Evolutionary conservation across 2,113 vertebrate genomes (phyloP).

Genomic region (Nycticryphes semicollaris): DNA sequence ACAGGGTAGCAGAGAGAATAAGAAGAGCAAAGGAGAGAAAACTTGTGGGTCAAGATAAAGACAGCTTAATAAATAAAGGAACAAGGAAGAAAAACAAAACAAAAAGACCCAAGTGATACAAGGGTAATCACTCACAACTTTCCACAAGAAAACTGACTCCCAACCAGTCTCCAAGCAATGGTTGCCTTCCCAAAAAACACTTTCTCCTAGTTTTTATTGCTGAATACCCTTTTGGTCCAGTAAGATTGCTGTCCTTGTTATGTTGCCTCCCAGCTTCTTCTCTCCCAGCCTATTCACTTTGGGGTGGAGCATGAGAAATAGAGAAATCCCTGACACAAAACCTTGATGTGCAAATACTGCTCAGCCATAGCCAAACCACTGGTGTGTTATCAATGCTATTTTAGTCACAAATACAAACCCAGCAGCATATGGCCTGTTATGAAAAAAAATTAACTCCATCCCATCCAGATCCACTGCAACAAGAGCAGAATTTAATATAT

Average conservation of each 20-base stretch:
- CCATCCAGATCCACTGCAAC: background rate
- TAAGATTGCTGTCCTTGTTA: background rate
- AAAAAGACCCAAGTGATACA: background rate
- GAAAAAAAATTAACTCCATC: background rate
- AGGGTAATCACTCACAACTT: background rate
- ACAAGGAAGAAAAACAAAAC: background rate
- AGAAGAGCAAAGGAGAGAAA: background rate
- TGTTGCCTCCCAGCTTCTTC: background rate
- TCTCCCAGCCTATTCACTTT: accelerated
- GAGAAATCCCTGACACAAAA: background rate
- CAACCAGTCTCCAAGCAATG: background rate
- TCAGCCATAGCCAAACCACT: background rate
- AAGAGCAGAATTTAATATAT: background rate
- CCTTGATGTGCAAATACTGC: background rate
- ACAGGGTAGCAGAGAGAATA: background rate
- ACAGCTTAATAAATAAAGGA: background rate
- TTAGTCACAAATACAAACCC: background rate
- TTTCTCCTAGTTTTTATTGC: background rate
- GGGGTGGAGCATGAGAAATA: accelerated
- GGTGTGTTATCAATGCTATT: background rate
- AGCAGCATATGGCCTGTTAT: background rate
- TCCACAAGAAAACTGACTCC: background rate
- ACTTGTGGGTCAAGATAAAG: background rate
- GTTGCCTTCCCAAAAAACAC: background rate
- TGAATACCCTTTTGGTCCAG: background rate